These are phyloP conservation scores for Falco berigora DNA, from an alignment of 2,797 vertebrate species.

Conservation along the genomic window DNA sequence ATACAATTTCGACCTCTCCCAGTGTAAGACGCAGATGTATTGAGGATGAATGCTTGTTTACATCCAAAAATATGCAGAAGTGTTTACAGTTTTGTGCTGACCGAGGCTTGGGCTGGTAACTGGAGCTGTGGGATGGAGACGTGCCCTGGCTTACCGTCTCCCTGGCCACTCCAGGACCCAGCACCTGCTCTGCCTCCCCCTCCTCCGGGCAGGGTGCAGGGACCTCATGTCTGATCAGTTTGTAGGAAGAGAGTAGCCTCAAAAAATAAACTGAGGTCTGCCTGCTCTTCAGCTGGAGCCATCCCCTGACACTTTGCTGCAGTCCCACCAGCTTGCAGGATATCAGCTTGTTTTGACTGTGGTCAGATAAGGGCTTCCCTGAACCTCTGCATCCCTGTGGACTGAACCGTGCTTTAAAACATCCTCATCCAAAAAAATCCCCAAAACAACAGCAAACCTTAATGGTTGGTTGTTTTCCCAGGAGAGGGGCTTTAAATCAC, in stretches of 20 bases:
- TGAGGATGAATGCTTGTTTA: not conserved
- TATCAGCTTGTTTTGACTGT: not conserved
- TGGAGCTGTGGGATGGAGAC: not conserved
- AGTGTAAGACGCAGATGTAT: not conserved
- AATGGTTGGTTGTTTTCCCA: not conserved
- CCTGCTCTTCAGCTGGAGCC: not conserved
- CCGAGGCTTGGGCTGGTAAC: not conserved
- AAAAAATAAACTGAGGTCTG: not conserved
- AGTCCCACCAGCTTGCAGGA: not conserved
- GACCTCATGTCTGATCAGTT: not conserved
- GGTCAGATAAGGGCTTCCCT: not conserved
- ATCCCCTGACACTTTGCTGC: not conserved
- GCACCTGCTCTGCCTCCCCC: not conserved
- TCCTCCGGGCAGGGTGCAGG: rapidly evolving
- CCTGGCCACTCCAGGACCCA: not conserved
- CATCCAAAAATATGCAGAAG: not conserved
- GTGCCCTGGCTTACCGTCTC: not conserved
- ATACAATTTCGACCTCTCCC: not conserved
- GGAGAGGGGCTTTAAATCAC: not conserved
- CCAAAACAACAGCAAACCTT: not conserved
- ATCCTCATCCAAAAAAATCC: not conserved
- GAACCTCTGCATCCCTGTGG: not conserved
- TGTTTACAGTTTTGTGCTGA: not conserved
- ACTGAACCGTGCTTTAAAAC: not conserved
- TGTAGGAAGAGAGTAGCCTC: too few species aligned